Evolutionary conservation across 2,113 vertebrate species (phyloP).

Genomic region (Panthera tigris): DNA sequence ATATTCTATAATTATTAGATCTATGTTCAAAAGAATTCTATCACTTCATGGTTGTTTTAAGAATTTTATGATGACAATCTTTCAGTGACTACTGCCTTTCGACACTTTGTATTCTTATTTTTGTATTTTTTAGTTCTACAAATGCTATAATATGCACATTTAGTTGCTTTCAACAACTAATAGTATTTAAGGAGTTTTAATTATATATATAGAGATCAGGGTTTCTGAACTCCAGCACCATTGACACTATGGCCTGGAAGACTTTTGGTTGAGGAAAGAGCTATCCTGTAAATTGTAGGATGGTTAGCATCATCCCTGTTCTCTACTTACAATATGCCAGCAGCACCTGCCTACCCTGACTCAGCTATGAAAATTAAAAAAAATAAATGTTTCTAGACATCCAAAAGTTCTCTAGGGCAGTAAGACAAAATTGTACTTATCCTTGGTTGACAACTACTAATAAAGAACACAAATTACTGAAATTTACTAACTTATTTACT

Average conservation of each 20-base stretch:
- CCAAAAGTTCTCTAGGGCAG: not conserved
- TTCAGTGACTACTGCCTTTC: not conserved
- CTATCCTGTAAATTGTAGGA: not conserved
- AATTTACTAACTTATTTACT: not conserved
- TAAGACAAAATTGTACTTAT: not conserved
- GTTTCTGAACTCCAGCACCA: not conserved
- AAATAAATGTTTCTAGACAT: not conserved
- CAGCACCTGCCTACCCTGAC: not conserved
- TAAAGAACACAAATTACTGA: not conserved
- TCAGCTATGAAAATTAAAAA: not conserved
- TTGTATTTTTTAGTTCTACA: not conserved
- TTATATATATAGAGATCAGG: not conserved
- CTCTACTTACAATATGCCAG: not conserved
- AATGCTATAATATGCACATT: not conserved
- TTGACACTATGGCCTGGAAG: not conserved
- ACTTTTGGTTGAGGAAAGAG: not conserved
- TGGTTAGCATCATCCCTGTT: not conserved
- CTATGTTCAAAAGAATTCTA: not conserved
- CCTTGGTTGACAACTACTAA: not conserved
- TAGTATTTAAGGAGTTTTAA: not conserved
- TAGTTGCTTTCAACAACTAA: not conserved
- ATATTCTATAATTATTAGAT: not conserved
- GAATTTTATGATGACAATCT: not conserved
- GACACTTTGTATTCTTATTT: not conserved
- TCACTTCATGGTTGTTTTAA: not conserved